Conservation (phyloP, 2,797 vertebrate species). For the Synaphobranchus kaupii region DNA sequence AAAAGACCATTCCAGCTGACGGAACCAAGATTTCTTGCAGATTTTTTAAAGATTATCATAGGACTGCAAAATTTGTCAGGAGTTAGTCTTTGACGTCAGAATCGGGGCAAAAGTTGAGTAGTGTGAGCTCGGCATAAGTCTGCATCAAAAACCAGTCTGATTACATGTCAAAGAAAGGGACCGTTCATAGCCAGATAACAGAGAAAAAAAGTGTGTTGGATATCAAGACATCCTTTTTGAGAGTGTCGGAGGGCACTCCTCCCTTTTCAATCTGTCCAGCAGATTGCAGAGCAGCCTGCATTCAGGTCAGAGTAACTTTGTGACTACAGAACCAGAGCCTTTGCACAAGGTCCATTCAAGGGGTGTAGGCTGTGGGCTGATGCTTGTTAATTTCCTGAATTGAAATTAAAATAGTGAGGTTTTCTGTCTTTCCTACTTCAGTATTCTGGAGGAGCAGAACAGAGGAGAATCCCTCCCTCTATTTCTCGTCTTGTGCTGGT, state of each 20-base stretch:
- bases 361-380: constrained; percentile 24
- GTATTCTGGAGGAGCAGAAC: constrained; percentile 12
- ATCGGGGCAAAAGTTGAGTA: no score
- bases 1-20: no score
- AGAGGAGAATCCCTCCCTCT: neutral
- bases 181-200: neutral
- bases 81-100: no score
- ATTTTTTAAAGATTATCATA: no score
- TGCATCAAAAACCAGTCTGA: neutral
- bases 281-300: neutral
- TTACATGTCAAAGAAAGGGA: neutral
- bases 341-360: constrained; percentile 17
- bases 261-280: neutral
- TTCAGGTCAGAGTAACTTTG: constrained; percentile 7
- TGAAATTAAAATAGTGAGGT: constrained; percentile 23
- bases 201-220: no score
- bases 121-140: neutral
- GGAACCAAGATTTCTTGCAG: no score
- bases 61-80: no score
- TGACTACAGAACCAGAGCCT: constrained; percentile 1
- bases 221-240: no score
- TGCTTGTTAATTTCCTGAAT: constrained; percentile 1
- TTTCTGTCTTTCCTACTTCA: neutral
- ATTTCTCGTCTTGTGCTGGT: neutral
- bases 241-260: neutral